A percentile compares a stretch with the other conserved stretches of the same genome.
These are phyloP conservation scores for Styela clava DNA, from an alignment of 23 tunicate species.

Conservation along the genomic window DNA sequence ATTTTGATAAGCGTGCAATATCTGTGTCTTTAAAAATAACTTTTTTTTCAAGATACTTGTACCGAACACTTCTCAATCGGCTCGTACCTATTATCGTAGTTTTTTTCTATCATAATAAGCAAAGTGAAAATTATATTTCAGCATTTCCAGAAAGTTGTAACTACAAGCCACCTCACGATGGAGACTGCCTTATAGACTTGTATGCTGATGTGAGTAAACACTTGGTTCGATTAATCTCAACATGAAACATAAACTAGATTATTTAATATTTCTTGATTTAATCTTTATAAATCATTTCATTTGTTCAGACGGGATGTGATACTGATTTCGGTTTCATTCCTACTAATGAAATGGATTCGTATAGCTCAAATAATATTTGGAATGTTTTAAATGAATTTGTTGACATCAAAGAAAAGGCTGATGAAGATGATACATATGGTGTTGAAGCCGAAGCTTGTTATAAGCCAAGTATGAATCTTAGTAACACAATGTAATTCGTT, in stretches of 20 bases:
- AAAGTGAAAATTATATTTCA: too few species aligned
- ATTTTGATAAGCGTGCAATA: too few species aligned
- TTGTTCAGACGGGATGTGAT: constrained; percentile 32
- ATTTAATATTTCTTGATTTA: background rate
- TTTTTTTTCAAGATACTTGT: too few species aligned
- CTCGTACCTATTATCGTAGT: too few species aligned
- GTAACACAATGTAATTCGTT: background rate
- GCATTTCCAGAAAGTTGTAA: constrained; percentile 16
- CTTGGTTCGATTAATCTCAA: too few species aligned
- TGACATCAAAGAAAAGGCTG: background rate
- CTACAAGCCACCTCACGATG: constrained; percentile 14
- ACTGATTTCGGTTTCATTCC: constrained; percentile 10
- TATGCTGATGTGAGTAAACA: background rate
- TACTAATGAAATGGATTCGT: background rate
- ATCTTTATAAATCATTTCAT: background rate
- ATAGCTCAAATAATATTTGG: constrained; percentile 15
- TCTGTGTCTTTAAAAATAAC: too few species aligned
- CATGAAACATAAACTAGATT: too few species aligned
- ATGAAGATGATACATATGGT: background rate
- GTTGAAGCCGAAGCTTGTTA: constrained; percentile 26
- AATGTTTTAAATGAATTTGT: constrained; percentile 9
- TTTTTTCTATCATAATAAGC: too few species aligned
- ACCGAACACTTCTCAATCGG: too few species aligned
- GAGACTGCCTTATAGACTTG: background rate
- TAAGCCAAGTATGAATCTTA: background rate